Base-by-base conservation (phyloP, 2,888 invertebrate genomes). In the Eurytoma californica region DNA sequence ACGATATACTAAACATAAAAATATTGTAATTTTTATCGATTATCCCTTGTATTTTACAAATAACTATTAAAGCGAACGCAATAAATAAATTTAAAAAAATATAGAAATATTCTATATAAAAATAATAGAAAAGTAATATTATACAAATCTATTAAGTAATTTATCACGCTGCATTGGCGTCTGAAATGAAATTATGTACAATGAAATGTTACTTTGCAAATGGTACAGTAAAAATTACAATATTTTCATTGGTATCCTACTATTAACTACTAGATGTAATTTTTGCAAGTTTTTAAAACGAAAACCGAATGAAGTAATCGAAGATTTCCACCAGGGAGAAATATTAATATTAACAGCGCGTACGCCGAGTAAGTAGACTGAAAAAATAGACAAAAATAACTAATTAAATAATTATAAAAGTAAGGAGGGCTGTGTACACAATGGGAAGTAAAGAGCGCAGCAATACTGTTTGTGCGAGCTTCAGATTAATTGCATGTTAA, bases 401-500 rank as follows among this genome's bases (percentile, higher is more conserved):
- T 69, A 79, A 61, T 72, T 70, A 69, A 74, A 63, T 57, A 72
- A 80, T 53, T 78, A 80, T 82, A 84, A 84, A 83, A 84, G 84
- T 77, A 83, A 84, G 84, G 85, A 86, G 86, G 86, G 86, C 87
- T 87, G 86, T 87, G 87, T 86, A 83, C 80, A 88, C 85, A 86
- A 86, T 86, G 86, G 88, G 88, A 89, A 89, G 88, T 88, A 86
- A 88, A 84, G 86, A 88, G 89, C 87, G 88, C 88, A 90, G 88
- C 88, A 87, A 85, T 86, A 86, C 82, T 88, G 88, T 89, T 89
- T 88, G 89, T 88, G 88, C 89, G 86, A 88, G 89, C 89, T 90
- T 89, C 89, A 84, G 85, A 88, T 89, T 88, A 88, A 88, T 90
- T 90, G 88, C 90, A 90, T 90, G 90, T 90, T 89, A 89, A 90